Evolutionary conservation across 2,888 invertebrate genomes (phyloP), one percentile per base, ranked within the genome.

Genomic region (Dryobota labecula): DNA sequence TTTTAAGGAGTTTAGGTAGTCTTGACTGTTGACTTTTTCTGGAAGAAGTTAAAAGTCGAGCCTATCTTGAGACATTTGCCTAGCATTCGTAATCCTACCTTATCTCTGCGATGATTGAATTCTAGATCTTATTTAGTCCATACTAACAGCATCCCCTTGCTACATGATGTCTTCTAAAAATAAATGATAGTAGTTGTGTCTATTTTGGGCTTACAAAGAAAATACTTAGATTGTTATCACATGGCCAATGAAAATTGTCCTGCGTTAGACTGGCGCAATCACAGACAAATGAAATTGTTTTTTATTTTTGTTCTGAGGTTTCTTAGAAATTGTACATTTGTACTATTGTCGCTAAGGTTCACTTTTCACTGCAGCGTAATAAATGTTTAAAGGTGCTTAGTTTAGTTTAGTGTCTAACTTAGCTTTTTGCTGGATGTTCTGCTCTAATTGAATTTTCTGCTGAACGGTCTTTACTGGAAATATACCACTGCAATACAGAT

Each of bases 371-470:
- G 80, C 56, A 62, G 74, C 36, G 74, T 63, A 62, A 56, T 73
- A 73, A 73, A 80, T 49, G 76, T 75, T 80, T 57, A 8, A 74
- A 49, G 74, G 76, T 74, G 11, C 54, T 80, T 63, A 61, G 47
- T 62, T 63, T 36, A 62, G 24, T 74, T 74, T 30, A 74, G 30
- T 51, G 56, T 56, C 24, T 75, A n/a, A 78, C 27, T 73, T 80
- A 43, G 20, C 56, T 75, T 75, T 74, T 64, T 75, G 49, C 49
- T 62, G 11, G 30, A 57, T 41, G 30, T 49, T 75, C 49, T 64
- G 38, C 43, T 49, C 36, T 75, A 80, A 80, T 75, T 75, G 54
- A 80, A 80, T 64, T 75, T 74, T 75, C 75, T 80, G 49, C 38
- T 38, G 30, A 60, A 15, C n/a, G 20, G 20, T 54, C 18, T 30